Evolutionary conservation across 2,797 vertebrate genomes (phyloP), one percentile per base, ranked within the genome.

Genomic region (Tragelaphus oryx): DNA sequence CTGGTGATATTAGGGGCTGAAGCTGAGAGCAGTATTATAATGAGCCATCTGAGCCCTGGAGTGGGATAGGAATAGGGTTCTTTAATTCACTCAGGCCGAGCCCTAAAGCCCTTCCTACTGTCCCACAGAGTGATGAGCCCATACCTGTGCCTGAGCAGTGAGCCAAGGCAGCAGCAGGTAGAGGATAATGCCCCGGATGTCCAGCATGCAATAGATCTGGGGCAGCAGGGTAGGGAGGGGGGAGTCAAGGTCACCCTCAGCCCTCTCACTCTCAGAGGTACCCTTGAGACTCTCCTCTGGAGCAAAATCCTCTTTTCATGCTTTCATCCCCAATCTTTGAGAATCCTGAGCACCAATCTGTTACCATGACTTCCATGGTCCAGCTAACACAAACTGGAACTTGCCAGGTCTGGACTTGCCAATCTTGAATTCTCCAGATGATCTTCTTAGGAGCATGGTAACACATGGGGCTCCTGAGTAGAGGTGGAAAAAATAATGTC

Each of bases 111-210:
- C 75, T 78, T 30, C 59, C 37, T 82, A 17, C 18, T 91, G 10
- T 65, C n/a, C 52, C 55, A 33, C 65, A 54, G 71, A 81, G 37
- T 26, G 71, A 68, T 57, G 46, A 46, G 33, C 28, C 48, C 79
- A 98, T 95, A 98, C 98, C 93, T 97, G 98, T 98, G 86, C 98
- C 96, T 99, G 98, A 91, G 99, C 98, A 17, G 98, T 98, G 96
- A 99, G 98, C 98, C 97, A 98, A 1, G 98, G 98, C 89, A 99
- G 94, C 44, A 97, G 95, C 46, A 99, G 98, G 60, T 98, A 99
- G 79, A 99, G 93, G 96, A 99, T 98, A 85, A 99, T 97, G 2
- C 98, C 98, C 98, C 98, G 98, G 37, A 98, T 99, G 60, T 98
- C 99, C 88, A 99, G 88, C 98, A 99, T 98, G 89, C 98, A 99